Base-by-base conservation (phyloP, 2,113 vertebrate genomes). In the Urocynchramus pylzowi region DNA sequence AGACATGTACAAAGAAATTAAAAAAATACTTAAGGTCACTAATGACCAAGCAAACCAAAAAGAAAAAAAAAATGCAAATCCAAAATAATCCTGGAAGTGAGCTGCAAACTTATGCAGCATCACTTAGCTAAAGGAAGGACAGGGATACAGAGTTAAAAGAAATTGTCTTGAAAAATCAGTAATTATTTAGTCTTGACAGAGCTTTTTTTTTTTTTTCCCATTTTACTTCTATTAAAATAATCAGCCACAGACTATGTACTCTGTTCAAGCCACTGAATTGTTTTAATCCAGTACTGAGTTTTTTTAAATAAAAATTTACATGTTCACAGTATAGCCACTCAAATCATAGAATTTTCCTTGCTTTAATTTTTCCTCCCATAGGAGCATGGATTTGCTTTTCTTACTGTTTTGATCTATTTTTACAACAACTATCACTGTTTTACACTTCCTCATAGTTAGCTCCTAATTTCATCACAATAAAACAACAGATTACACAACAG, bases 331-430 rank as follows among this genome's bases (percentile, higher is more conserved):
- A 59, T 6, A 71, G 88, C 47, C 78, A 67, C 22, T 90, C 53
- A 88, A 95, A 37, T 37, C 31, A 93, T 2, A 80, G 86, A 85
- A 88, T 74, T 91, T 73, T 49, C 28, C n/a, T 64, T 64, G 61
- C n/a, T 88, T 86, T 71, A 70, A 54, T 80, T 83, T 70, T 54
- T 42, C 50, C 42, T 86, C 69, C 41, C 33, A 68, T 10, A 45
- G 37, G 47, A 94, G 63, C 65, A 79, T 30, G 79, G 92, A 89
- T 54, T 85, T 96, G 30, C 63, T 76, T 85, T 70, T 85, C 53
- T 80, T 95, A 96, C 11, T 77, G 54, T 92, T 91, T 85, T 89
- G 70, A 95, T 89, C 63, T 79, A 76, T 75, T 96, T 93, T 94
- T 97, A 86, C 60, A 87, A 44, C 61, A 94, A 68, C 63, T 73